phyloP scores from a whole-genome alignment of 53 echinoderm and acorn worm species.

The Pentamera pediparva region DNA sequence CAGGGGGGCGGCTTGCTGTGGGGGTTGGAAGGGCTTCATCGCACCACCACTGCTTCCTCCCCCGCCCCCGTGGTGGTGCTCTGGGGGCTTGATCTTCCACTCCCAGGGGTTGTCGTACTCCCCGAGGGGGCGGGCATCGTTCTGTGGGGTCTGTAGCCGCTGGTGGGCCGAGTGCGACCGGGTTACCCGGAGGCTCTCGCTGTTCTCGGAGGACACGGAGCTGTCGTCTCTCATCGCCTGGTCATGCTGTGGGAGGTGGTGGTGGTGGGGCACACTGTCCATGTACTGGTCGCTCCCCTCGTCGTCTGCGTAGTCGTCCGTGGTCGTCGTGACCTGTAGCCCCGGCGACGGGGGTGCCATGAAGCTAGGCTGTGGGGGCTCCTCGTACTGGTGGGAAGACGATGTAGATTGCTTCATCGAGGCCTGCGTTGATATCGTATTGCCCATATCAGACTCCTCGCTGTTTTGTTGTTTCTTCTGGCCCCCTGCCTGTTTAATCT shows the following conservation, averaged over 20 bases:
- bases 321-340: background rate
- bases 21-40: background rate
- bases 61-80: conserved; percentile 2
- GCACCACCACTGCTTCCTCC: background rate
- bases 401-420: conserved; percentile 25
- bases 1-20: background rate
- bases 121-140: conserved; percentile 72
- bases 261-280: conserved; percentile 18
- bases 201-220: conserved; percentile 30
- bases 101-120: conserved; percentile 99
- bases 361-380: conserved; percentile 41
- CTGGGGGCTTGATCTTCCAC: conserved; percentile 68
- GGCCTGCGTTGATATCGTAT: conserved; percentile 1
- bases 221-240: conserved; percentile 19
- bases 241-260: background rate
- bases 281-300: conserved; percentile 28
- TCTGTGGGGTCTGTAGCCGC: conserved; percentile 77
- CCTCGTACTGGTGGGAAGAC: conserved; percentile 46
- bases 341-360: conserved; percentile 5
- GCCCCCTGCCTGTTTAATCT: conserved; percentile 47
- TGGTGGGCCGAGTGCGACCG: conserved; percentile 47
- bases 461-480: conserved; percentile 39
- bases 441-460: conserved; percentile 20
- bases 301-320: conserved; percentile 19
- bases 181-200: conserved; percentile 28